Conservation (phyloP, 1,140 invertebrate genomes). For the honey bee (Apis mellifera) region DNA sequence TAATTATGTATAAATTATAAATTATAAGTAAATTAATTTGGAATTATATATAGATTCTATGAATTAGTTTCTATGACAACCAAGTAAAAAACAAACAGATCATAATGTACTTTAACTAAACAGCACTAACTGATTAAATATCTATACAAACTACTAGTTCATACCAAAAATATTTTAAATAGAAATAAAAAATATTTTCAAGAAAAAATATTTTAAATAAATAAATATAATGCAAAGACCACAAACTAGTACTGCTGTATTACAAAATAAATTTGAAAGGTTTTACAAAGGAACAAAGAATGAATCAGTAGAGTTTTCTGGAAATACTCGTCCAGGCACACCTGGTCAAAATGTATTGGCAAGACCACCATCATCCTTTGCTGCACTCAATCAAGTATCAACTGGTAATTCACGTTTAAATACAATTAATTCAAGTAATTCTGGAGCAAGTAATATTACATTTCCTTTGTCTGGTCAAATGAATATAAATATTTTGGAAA, state of each 20-base stretch:
- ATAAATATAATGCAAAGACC: slow-evolving; percentile 48
- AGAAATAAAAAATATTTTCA: slow-evolving; percentile 17
- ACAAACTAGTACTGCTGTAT: slow-evolving; percentile 42
- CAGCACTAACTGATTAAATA: neutral
- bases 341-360: slow-evolving; percentile 62
- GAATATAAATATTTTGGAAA: slow-evolving; percentile 82
- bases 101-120: neutral
- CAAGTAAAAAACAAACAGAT: neutral
- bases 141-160: neutral
- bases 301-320: slow-evolving; percentile 60
- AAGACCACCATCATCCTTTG: slow-evolving; percentile 71
- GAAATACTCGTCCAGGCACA: slow-evolving; percentile 56
- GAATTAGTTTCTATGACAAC: neutral
- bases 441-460: slow-evolving; percentile 64
- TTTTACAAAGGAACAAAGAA: slow-evolving; percentile 74
- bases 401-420: slow-evolving; percentile 60
- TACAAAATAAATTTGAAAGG: slow-evolving; percentile 73
- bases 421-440: slow-evolving; percentile 58
- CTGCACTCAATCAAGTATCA: slow-evolving; percentile 61
- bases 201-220: slow-evolving; percentile 20
- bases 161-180: neutral
- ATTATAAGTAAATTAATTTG: neutral
- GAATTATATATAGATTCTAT: neutral
- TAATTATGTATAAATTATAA: neutral
- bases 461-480: slow-evolving; percentile 61